A percentile compares a stretch with the other conserved stretches of the same genome.
These are phyloP conservation scores for Papilio polytes DNA, from an alignment of 1,140 invertebrate species.

Conservation along the genomic window DNA sequence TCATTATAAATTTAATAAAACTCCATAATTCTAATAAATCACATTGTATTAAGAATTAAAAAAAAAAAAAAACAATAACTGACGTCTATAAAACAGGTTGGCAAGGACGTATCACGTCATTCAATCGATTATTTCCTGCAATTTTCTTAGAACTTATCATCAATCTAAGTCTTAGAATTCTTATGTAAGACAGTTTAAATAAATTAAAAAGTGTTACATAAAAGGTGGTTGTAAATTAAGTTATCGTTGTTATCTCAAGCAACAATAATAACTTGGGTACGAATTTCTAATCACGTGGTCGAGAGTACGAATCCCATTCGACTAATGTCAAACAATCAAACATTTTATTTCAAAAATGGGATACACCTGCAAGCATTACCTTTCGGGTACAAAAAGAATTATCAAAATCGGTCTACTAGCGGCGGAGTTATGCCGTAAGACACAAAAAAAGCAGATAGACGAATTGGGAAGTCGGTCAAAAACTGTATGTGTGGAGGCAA, in stretches of 20 bases:
- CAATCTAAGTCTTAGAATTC: neutral
- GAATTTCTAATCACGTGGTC: too few species aligned
- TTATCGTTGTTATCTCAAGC: neutral
- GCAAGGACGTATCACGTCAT: constrained; percentile 25
- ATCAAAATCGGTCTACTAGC: too few species aligned
- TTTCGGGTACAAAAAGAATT: too few species aligned
- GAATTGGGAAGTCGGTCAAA: too few species aligned
- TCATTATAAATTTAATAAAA: neutral
- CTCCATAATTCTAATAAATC: neutral
- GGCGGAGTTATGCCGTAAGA: too few species aligned
- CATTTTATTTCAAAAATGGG: too few species aligned
- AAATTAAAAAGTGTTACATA: neutral
- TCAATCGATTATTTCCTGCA: constrained; percentile 39
- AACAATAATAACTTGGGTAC: too few species aligned
- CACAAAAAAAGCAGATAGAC: too few species aligned
- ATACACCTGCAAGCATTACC: too few species aligned
- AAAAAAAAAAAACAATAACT: neutral
- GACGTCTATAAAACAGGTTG: constrained; percentile 20
- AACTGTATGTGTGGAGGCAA: too few species aligned
- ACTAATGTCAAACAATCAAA: too few species aligned
- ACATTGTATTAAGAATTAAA: neutral
- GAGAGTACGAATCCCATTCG: too few species aligned
- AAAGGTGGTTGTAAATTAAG: neutral
- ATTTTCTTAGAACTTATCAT: constrained; percentile 35
- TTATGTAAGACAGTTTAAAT: neutral